Evolutionary conservation across 1,140 invertebrate genomes (phyloP), one percentile per base, ranked within the genome.

Genomic region (Platyura marginata): DNA sequence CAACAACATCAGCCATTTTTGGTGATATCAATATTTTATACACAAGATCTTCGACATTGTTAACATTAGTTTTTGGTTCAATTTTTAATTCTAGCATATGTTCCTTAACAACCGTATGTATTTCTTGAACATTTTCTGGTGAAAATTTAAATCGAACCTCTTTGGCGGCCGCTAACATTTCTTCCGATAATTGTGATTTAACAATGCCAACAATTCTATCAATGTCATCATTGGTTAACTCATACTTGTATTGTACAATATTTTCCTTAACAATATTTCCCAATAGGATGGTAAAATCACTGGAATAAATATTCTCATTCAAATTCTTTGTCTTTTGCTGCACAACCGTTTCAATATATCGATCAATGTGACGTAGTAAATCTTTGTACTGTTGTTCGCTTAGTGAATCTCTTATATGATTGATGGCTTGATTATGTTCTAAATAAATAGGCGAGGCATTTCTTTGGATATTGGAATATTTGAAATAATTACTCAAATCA

Each of bases 321-420:
- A 57, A 44, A 34, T 2, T 16, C 13, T 55, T 46, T 40, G 59
- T 3, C 36, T 57, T 57, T 13, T 52, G 34, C 5, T 54, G 52
- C 13, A 59, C 48, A 38, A 61, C 39, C 35, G 57, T 48, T 38
- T 60, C 58, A 34, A 60, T 53, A 37, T 61, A 61, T 33, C 47
- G 51, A 20, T 61, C 58, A 10, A 61, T 51, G 41, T 61, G 57
- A 44, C 57, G 57, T 10, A 61, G 39, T 21, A 61, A 53, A 44
- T 57, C 58, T 29, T 56, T 54, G 46, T 57, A 61, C 29, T 61
- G 56, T 25, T 59, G 54, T 1, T 51, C 40, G 2, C 50, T 55
- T 16, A 60, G 22, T 1, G 57, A 48, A 33, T 53, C 53, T 36
- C 51, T 29, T 21, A 60, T 46, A 10, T 52, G 44, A 3, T 44